Evolutionary conservation across 2,797 vertebrate species (phyloP), one percentile per base, ranked within the genome.

Genomic region (Coccyzus lansbergi): DNA sequence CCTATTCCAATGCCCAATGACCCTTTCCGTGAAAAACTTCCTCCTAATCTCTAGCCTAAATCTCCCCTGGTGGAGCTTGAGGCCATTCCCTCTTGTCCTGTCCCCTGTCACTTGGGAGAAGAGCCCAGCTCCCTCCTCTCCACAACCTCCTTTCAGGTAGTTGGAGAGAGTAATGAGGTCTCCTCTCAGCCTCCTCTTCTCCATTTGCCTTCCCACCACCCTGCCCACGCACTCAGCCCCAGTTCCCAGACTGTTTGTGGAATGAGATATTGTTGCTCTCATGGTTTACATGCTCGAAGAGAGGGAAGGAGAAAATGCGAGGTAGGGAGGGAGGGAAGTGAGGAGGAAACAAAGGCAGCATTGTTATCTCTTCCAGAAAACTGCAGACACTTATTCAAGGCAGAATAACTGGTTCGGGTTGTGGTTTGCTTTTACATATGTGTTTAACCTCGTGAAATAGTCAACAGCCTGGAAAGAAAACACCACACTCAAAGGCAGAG

Each of bases 401-500:
- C 74, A 93, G 91, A 94, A 94, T 95, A 93, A 77, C 83, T 93
- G 55, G 78, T 72, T 93, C 91, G 89, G 95, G 62, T 80, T 97
- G 97, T 97, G 97, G 97, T 97, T 97, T 96, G 95, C 86, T 93
- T 81, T 92, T 86, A 94, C 95, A 96, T 96, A 94, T 96, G 96
- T 94, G 90, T 91, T 96, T 95, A 96, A 96, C 95, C 95, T 96
- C 88, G 74, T 51, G 72, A 59, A 96, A 93, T 33, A 96, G 95
- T 93, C 95, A 94, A 95, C 92, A 90, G 84, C 79, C 83, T 94
- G 92, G 92, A 97, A 96, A 94, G 82, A 88, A 94, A 95, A 94
- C 93, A 84, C 86, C 83, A 75, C 83, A 55, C 86, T 92, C 81
- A 38, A 31, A 86, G 90, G 88, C 92, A 87, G 83, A 81, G 94